phyloP scores from a whole-genome alignment of 2,888 invertebrate species.

The Trachelus iudaicus region DNA sequence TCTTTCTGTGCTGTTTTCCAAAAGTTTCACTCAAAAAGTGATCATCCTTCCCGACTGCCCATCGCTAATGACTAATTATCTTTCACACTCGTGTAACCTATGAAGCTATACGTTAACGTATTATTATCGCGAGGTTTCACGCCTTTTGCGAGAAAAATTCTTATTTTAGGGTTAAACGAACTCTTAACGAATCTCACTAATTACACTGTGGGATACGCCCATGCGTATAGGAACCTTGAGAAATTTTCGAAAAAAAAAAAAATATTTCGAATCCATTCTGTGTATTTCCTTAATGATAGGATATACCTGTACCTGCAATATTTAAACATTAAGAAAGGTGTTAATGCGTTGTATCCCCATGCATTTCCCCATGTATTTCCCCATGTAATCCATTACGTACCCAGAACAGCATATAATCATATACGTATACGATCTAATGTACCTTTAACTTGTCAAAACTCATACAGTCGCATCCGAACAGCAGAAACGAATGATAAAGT shows the following conservation, averaged over 20 bases:
- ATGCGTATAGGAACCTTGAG: not conserved
- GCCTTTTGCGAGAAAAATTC: constrained; percentile 23
- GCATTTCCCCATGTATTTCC: too few relatives aligned
- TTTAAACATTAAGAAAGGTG: not conserved
- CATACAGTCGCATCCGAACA: not conserved
- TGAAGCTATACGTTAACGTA: constrained; percentile 6
- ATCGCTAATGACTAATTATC: constrained; percentile 14
- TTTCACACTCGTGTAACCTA: not conserved
- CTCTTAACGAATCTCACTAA: constrained; percentile 7
- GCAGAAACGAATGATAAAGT: not conserved
- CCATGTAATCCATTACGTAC: not conserved
- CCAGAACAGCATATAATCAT: not conserved
- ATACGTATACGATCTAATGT: not conserved
- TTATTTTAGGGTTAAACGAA: constrained; percentile 9
- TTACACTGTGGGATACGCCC: constrained; percentile 8
- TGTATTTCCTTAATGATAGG: constrained; percentile 13
- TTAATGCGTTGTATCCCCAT: constrained; percentile 5
- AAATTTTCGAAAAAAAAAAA: not conserved
- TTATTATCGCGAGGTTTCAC: constrained; percentile 19
- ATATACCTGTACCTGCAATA: not conserved
- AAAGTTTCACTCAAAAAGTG: not conserved
- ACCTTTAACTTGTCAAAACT: not conserved
- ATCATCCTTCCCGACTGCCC: not conserved
- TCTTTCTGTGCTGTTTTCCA: not conserved
- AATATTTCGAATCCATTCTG: not conserved